Evolutionary conservation across 1,140 invertebrate genomes (phyloP), one percentile per base, ranked within the genome.

Genomic region (Hylyphantes graminicola): DNA sequence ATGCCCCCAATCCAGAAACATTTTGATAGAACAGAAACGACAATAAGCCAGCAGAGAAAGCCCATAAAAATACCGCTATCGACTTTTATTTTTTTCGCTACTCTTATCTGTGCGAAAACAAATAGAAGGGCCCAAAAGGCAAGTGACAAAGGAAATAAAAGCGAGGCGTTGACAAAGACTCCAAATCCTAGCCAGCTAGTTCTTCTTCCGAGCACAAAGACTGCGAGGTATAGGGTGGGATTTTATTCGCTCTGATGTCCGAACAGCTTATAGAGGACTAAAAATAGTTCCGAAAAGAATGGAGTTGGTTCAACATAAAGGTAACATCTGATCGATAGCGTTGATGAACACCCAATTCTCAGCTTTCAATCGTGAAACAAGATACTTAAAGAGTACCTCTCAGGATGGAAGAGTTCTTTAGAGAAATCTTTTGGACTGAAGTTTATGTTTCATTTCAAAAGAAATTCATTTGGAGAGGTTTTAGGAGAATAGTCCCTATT

Each of bases 271-370:
- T 57, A 19, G 17, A 35, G 59, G 48, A 50, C 74, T 76, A 76
- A 76, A 76, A 76, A 76, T 76, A 76, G 74, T 50, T 10, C 8
- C 11, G 10, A 13, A 53, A 70, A 51, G 59, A 57, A 55, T 15
- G 21, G 55, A 19, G 53, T 57, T 59, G 17, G 17, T 8, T 70
- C 54, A 48, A 76, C 57, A 76, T 48, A 76, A 76, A 63, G 59
- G 59, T 76, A 50, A 76, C 64, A 76, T 63, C 74, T 51, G 64
- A 76, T 76, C 74, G 74, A 76, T 76, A 76, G 13, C 63, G 61
- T 19, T 21, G 74, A 63, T 63, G 64, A 76, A 76, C 64, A 76
- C 72, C 57, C 55, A 74, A 55, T 50, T 74, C 72, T 59, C 17
- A 35, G 35, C 35, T 35, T 35, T 35, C 35, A 35, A 35, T 35